phyloP scores from a whole-genome alignment of 2,113 vertebrate species.

The Pelobates fuscus region DNA sequence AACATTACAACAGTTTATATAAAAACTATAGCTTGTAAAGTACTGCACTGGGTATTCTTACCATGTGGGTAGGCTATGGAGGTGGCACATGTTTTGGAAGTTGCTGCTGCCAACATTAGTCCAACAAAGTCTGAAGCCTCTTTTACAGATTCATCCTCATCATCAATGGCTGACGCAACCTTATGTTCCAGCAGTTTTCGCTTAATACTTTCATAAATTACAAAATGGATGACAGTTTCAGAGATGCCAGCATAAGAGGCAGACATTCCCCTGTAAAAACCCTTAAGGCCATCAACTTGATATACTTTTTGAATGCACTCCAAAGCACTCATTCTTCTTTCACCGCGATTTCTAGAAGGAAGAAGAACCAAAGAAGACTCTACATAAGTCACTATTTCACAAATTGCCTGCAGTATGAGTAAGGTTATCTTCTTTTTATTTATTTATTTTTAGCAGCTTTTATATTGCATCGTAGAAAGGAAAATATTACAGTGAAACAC shows the following conservation, averaged over 20 bases:
- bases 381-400: background rate
- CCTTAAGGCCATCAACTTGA: constrained; percentile 84
- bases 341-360: constrained; percentile 81
- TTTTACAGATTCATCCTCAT: constrained; percentile 82
- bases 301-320: constrained; percentile 93
- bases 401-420: background rate
- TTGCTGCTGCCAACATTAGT: constrained; percentile 97
- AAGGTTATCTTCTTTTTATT: too few species aligned
- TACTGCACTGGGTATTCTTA: constrained; percentile 57
- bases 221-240: constrained; percentile 98
- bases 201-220: constrained; percentile 98
- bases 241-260: constrained; percentile 98
- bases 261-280: constrained; percentile 97
- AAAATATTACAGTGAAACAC: too few species aligned
- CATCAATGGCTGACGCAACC: constrained; percentile 75
- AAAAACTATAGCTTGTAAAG: background rate
- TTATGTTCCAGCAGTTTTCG: constrained; percentile 83
- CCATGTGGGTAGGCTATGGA: constrained; percentile 96
- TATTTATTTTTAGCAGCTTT: too few species aligned
- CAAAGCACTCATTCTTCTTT: constrained; percentile 88
- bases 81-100: constrained; percentile 95
- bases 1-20: background rate
- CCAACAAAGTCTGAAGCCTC: constrained; percentile 94
- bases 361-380: background rate
- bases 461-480: too few species aligned